phyloP scores from a whole-genome alignment of 2,113 vertebrate genomes.

The Chauna torquata region DNA sequence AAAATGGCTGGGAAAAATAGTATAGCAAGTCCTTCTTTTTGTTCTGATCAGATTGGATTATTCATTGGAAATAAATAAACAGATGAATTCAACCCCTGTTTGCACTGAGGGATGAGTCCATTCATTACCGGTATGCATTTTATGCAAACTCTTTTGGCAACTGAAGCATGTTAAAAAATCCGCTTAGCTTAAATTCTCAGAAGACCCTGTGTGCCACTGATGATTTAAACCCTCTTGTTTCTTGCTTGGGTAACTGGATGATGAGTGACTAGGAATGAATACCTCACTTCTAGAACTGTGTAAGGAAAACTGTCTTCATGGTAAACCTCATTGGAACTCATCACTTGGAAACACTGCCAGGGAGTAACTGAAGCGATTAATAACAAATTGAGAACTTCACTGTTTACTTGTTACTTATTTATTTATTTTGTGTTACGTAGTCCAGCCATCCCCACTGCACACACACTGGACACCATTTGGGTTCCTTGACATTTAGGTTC shows the following conservation, averaged over 20 bases:
- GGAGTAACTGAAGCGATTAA: neutral
- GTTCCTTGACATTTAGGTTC: neutral
- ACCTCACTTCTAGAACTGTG: neutral
- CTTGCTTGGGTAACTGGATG: conserved; percentile 1
- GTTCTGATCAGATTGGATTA: neutral
- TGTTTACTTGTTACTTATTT: neutral
- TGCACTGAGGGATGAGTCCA: conserved; percentile 30
- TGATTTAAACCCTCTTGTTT: conserved; percentile 43
- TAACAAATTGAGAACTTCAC: neutral
- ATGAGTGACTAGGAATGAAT: neutral
- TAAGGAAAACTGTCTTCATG: neutral
- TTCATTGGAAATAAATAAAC: neutral
- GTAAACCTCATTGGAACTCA: neutral
- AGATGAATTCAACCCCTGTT: conserved; percentile 1
- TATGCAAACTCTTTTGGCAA: conserved; percentile 11
- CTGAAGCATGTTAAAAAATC: neutral
- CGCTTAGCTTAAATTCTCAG: conserved; percentile 13
- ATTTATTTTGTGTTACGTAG: neutral
- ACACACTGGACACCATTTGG: neutral
- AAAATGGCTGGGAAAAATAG: neutral
- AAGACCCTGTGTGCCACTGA: neutral
- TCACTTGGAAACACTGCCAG: neutral
- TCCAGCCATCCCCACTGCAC: neutral
- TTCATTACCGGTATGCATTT: conserved; percentile 30
- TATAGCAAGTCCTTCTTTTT: neutral